Percentiles rank a stretch among this genome's conserved stretches.
Conservation (phyloP, 2,888 invertebrate species). For the Polymixis flavicincta region DNA sequence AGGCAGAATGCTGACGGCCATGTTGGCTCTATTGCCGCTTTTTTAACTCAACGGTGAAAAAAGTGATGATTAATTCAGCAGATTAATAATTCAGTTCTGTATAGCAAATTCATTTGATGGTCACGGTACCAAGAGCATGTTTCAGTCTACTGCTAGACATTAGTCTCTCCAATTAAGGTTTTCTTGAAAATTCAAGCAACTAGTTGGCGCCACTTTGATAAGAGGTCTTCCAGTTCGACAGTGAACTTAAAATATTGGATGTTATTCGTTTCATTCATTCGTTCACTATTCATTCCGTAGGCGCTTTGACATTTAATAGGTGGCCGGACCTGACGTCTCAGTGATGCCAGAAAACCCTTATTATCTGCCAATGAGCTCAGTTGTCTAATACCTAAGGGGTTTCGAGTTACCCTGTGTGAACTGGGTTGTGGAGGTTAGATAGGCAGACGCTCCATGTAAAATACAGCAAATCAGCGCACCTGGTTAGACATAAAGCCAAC, state of each 20-base stretch:
- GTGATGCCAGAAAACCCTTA: too few species aligned
- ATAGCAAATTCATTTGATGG: background rate
- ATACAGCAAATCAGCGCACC: too few species aligned
- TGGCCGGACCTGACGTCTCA: too few species aligned
- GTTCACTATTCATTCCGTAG: too few species aligned
- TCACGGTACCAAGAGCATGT: too few species aligned
- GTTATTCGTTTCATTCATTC: too few species aligned
- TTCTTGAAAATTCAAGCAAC: too few species aligned
- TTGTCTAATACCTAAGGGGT: background rate
- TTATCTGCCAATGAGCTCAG: background rate
- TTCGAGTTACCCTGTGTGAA: background rate
- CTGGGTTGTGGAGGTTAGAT: background rate
- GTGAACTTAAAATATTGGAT: too few species aligned
- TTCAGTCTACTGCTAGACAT: background rate
- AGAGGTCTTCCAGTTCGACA: too few species aligned
- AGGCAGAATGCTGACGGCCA: background rate
- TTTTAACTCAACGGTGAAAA: slow-evolving; percentile 24
- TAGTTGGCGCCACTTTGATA: too few species aligned
- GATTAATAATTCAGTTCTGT: slow-evolving; percentile 26
- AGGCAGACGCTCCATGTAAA: background rate
- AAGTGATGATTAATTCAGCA: slow-evolving; percentile 25
- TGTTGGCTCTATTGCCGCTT: background rate
- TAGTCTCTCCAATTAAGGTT: background rate
- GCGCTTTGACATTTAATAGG: too few species aligned
- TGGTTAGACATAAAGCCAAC: background rate